phyloP scores from a whole-genome alignment of 2,113 vertebrate species.

The Irena cyanogastra region DNA sequence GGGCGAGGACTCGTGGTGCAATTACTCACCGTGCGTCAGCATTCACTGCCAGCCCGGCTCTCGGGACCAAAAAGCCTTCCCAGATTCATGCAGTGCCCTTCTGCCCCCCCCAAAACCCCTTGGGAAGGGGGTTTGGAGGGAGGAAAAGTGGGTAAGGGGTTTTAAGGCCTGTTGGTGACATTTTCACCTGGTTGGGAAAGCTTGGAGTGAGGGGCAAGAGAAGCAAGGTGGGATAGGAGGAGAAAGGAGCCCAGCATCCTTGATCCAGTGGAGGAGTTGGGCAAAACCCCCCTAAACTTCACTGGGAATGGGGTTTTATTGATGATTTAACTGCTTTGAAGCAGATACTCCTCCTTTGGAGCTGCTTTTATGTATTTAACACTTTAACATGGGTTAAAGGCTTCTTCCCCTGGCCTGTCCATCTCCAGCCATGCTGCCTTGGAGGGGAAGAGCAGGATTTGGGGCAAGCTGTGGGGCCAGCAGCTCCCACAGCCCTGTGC shows the following conservation, averaged over 20 bases:
- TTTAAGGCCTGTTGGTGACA: fast-evolving
- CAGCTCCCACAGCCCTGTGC: neutral
- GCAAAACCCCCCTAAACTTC: neutral
- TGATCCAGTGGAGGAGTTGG: fast-evolving
- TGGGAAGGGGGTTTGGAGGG: neutral
- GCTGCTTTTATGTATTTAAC: neutral
- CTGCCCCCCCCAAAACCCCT: neutral
- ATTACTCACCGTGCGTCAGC: neutral
- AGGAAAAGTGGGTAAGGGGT: neutral
- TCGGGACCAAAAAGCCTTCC: neutral
- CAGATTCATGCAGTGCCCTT: neutral
- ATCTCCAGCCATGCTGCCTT: neutral
- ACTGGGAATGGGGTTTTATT: neutral
- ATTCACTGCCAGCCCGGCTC: fast-evolving
- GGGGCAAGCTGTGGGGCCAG: neutral
- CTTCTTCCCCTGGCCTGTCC: fast-evolving
- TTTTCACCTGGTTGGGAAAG: neutral
- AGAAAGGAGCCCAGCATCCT: neutral
- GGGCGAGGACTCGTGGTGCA: neutral
- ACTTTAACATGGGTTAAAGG: neutral
- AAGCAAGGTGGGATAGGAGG: neutral
- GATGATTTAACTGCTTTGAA: neutral
- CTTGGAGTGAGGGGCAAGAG: neutral
- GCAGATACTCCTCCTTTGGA: neutral
- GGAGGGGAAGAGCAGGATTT: neutral